Evolutionary conservation across 2,113 vertebrate genomes (phyloP).

Genomic region (Callaeas wilsoni): DNA sequence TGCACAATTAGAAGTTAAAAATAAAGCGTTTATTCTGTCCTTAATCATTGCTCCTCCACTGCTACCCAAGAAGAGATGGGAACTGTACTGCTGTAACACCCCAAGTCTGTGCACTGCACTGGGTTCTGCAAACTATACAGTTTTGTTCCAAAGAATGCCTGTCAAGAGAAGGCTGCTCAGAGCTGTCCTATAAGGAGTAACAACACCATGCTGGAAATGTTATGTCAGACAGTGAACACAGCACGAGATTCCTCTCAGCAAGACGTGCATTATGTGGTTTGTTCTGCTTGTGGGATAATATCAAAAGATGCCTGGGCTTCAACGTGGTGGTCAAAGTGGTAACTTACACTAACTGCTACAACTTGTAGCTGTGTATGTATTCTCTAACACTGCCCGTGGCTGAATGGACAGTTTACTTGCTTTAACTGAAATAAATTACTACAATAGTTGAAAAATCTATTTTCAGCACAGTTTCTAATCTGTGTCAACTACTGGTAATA

Average conservation of each 20-base stretch:
- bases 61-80: background rate
- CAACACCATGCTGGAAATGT: background rate
- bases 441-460: background rate
- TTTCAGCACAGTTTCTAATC: background rate
- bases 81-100: background rate
- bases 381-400: background rate
- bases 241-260: background rate
- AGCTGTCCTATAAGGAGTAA: fast-evolving
- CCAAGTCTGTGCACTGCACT: fast-evolving
- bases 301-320: background rate
- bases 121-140: background rate
- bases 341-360: background rate
- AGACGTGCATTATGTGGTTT: background rate
- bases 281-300: background rate
- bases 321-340: background rate
- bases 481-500: background rate
- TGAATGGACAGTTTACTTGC: background rate
- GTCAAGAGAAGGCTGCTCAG: background rate
- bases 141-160: fast-evolving
- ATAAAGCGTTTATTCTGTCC: background rate
- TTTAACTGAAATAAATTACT: background rate
- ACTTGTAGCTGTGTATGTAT: background rate
- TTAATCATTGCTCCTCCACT: background rate
- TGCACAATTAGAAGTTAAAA: background rate
- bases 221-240: fast-evolving